Evolutionary conservation across 2,113 vertebrate genomes (phyloP).

Genomic region (Tragelaphus imberbis): DNA sequence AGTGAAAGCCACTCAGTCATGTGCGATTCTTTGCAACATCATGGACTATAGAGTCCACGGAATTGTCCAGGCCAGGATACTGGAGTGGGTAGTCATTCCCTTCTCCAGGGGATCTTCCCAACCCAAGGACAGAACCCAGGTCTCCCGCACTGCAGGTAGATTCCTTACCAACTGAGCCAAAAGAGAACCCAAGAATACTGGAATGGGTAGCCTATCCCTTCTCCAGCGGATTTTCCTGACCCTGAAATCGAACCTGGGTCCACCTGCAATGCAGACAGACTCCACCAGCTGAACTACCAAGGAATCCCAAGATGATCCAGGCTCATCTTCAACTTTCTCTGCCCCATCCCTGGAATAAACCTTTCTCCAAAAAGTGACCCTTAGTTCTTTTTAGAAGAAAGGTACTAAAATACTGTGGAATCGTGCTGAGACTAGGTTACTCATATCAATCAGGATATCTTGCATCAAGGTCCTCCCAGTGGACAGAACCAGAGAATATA

Average conservation of each 20-base stretch:
- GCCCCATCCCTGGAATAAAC: not conserved
- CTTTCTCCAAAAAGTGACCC: not conserved
- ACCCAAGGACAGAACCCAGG: not conserved
- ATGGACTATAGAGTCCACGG: not conserved
- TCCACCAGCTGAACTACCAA: not conserved
- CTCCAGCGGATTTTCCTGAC: not conserved
- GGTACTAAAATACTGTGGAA: not conserved
- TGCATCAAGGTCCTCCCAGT: not conserved
- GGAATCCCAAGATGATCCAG: not conserved
- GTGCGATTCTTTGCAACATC: fast-evolving
- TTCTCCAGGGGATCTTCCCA: not conserved
- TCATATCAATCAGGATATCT: not conserved
- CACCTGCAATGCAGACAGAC: not conserved
- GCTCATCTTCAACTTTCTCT: not conserved
- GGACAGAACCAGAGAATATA: not conserved
- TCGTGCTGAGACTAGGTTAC: not conserved
- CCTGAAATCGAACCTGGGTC: not conserved
- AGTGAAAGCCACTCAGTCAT: not conserved
- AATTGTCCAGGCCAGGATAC: not conserved
- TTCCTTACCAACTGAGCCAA: not conserved
- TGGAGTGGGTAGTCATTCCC: not conserved
- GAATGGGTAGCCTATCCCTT: not conserved
- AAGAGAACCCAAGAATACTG: not conserved
- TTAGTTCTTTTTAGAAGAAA: not conserved
- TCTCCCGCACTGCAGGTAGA: fast-evolving